Evolutionary conservation across 1,140 invertebrate species (phyloP).

Genomic region (Nasonia vitripennis): DNA sequence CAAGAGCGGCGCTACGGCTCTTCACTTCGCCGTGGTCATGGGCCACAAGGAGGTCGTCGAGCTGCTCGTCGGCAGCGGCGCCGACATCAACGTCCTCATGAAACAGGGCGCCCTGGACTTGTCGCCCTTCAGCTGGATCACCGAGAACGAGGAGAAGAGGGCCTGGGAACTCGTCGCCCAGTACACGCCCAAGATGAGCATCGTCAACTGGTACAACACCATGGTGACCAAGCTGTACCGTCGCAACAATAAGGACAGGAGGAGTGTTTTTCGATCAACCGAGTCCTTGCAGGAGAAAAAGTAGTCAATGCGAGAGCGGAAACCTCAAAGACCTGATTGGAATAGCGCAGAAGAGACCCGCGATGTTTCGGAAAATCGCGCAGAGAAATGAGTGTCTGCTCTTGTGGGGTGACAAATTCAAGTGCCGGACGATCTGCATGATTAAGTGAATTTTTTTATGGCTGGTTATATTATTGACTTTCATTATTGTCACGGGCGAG

Average conservation of each 20-base stretch:
- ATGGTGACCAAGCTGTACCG: slow-evolving; percentile 19
- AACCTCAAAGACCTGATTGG: too few relatives aligned
- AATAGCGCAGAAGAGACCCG: too few relatives aligned
- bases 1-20: slow-evolving; percentile 4
- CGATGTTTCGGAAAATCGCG: too few relatives aligned
- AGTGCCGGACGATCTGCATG: too few relatives aligned
- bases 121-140: slow-evolving; percentile 24
- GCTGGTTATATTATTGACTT: too few relatives aligned
- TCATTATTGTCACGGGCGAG: too few relatives aligned
- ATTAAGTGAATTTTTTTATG: too few relatives aligned
- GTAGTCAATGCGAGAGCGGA: too few relatives aligned
- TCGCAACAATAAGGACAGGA: background rate
- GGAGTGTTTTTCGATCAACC: background rate
- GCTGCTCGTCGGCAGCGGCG: background rate
- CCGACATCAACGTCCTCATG: slow-evolving; percentile 33
- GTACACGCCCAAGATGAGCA: slow-evolving; percentile 13
- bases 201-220: slow-evolving; percentile 26
- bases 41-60: slow-evolving; percentile 27
- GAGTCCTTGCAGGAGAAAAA: background rate
- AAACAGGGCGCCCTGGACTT: slow-evolving; percentile 29
- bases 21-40: slow-evolving; percentile 41
- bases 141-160: slow-evolving; percentile 33
- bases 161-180: slow-evolving; percentile 18
- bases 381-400: too few relatives aligned
- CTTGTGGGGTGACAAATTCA: too few relatives aligned